Evolutionary conservation across 2,113 vertebrate species (phyloP).

Genomic region (Oceanodroma tethys): DNA sequence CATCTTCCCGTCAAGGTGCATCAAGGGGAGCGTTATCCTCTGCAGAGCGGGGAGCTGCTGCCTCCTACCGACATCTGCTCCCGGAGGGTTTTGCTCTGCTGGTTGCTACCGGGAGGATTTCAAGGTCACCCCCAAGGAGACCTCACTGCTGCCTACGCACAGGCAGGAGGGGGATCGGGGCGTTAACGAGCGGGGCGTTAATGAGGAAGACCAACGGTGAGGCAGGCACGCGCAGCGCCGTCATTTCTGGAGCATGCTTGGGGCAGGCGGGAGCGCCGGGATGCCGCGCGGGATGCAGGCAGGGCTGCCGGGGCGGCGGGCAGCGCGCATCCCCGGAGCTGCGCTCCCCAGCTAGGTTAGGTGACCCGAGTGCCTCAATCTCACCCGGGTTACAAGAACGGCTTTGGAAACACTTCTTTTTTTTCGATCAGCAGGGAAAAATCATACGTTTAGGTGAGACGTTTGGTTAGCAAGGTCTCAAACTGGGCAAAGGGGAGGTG

Average conservation of each 20-base stretch:
- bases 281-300: background rate
- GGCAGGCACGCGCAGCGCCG: background rate
- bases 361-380: background rate
- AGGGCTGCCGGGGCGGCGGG: background rate
- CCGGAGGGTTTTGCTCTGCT: background rate
- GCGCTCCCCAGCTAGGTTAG: rapidly evolving
- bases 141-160: background rate
- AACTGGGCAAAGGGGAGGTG: background rate
- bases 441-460: rapidly evolving
- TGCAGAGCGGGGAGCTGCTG: background rate
- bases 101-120: rapidly evolving
- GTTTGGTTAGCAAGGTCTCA: background rate
- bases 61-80: background rate
- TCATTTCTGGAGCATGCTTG: background rate
- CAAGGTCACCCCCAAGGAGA: background rate
- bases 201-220: rapidly evolving
- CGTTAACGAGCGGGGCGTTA: background rate
- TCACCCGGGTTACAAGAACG: background rate
- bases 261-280: rapidly evolving
- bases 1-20: background rate
- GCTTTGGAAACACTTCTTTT: background rate
- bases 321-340: background rate
- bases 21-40: background rate
- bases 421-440: background rate
- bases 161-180: background rate